Evolutionary conservation across 92 coral and sea anemone genomes (phyloP), one percentile per base, ranked within the genome.

Genomic region (Phenganax stokvisi): DNA sequence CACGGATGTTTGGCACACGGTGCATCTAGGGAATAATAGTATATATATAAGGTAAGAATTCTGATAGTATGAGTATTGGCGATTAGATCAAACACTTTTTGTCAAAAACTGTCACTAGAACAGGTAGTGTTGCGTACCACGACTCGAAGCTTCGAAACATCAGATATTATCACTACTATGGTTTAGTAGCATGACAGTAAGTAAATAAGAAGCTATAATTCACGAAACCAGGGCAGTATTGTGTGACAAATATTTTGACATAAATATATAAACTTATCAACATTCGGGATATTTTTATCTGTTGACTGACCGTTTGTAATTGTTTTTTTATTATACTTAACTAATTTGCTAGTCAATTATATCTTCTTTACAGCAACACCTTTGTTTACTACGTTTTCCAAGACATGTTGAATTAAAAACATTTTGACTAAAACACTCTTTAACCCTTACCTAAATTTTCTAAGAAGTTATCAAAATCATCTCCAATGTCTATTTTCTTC

Each of bases 1-100:
- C 99, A 96, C 13, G 99, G 97, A 51, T 92, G 90, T 8, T 93
- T 89, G 10, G 87, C 84, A 69, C 99, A 96, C 51, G 90, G 90
- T 30, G 91, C 93, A 56, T 86, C 99, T 96, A 84, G 28, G 15
- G 73, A 25, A 74, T 11, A 51, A 15, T 15, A 61, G 47, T 11
- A 20, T 9, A 55, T 74, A 20, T 12, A 10, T 1, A 27, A 67
- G 0, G 73, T 67, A 67, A 16, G 3, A 67, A 1, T 16, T 67
- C 12, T 29, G 47, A 37, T 37, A 37, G 47, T 37, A 37, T 37
- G 47, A 37, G 47, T 37, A 37, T 37, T 37, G 47, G 47, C 47
- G 47, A 37, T 37, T 37, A 1, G 47, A 37, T 37, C 47, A 37
- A 37, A 37, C 5, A 37, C 3, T 5, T 1, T 37, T 37, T 37